These are phyloP conservation scores for Uria lomvia DNA, from an alignment of 2,113 vertebrate genomes.

Conservation along the genomic window DNA sequence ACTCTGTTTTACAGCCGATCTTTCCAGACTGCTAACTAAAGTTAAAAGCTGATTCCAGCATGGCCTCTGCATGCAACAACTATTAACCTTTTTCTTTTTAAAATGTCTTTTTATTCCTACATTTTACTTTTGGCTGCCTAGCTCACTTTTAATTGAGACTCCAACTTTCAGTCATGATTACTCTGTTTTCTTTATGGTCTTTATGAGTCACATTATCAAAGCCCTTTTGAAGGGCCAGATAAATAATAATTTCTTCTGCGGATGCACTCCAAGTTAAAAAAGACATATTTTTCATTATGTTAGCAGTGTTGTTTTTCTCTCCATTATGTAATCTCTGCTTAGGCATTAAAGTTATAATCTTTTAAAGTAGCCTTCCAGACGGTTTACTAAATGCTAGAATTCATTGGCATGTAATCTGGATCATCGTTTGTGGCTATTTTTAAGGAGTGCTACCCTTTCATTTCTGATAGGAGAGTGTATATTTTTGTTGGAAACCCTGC, in stretches of 20 bases:
- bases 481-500: neutral
- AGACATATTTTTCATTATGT: neutral
- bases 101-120: neutral
- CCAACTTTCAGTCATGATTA: neutral
- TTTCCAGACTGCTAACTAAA: neutral
- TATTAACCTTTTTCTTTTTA: neutral
- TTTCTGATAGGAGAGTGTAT: neutral
- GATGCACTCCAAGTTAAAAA: neutral
- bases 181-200: neutral
- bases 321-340: neutral
- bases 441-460: neutral
- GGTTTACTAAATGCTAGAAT: neutral
- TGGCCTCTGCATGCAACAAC: neutral
- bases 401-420: neutral
- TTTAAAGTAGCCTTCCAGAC: conserved; percentile 13
- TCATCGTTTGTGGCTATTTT: neutral
- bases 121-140: neutral
- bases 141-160: neutral
- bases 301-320: neutral
- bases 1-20: neutral
- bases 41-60: neutral
- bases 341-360: conserved; percentile 2
- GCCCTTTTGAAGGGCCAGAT: neutral
- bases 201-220: neutral
- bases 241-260: neutral